Evolutionary conservation across 2,113 vertebrate genomes (phyloP).

Genomic region (Anoura caudifer): DNA sequence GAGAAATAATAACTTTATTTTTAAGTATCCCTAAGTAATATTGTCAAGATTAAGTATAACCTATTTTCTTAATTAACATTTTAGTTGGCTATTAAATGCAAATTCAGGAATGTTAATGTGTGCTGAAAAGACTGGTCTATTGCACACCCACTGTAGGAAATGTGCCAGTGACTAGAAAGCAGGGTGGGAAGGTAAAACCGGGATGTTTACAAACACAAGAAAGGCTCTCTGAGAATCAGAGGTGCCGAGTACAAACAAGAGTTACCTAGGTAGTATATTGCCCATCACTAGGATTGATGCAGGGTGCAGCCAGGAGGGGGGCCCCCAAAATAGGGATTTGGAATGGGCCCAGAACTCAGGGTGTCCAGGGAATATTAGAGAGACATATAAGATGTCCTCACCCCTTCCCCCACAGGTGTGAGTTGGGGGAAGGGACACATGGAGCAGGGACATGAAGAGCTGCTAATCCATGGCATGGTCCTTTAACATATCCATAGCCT

Average conservation of each 20-base stretch:
- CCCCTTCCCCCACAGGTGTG: too few species aligned
- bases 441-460: too few species aligned
- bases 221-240: neutral
- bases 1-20: neutral
- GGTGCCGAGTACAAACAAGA: neutral
- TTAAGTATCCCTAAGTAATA: neutral
- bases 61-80: neutral
- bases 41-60: neutral
- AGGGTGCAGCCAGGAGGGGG: too few species aligned
- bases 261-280: neutral
- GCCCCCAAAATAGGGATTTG: too few species aligned
- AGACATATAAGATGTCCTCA: too few species aligned
- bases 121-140: neutral
- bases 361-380: too few species aligned
- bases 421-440: too few species aligned
- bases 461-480: too few species aligned
- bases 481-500: too few species aligned
- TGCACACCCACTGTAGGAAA: neutral
- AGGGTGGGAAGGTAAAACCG: neutral
- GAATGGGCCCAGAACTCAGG: too few species aligned
- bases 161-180: neutral
- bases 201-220: neutral
- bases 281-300: neutral
- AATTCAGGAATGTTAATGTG: neutral
- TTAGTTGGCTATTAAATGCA: neutral